A percentile compares a stretch with the other conserved stretches of the same genome.
Evolutionary conservation across 2,888 invertebrate genomes (phyloP).

Genomic region (Fragum fragum): DNA sequence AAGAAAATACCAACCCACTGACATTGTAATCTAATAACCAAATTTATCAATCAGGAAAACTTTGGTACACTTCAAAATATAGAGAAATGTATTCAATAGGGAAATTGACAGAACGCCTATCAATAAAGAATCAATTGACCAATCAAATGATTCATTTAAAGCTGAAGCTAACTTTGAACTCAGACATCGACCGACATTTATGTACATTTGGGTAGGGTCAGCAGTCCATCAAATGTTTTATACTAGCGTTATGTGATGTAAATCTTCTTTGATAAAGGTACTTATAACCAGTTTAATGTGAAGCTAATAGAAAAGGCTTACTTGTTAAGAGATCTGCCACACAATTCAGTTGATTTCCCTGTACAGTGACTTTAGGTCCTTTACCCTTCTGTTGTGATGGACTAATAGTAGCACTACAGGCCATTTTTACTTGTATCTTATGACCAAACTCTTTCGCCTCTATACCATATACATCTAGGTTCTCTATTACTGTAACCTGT

Average conservation of each 20-base stretch:
- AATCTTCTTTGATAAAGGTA: neutral
- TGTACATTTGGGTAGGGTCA: neutral
- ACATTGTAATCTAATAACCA: too few species aligned
- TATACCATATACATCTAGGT: conserved; percentile 95
- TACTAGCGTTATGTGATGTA: neutral
- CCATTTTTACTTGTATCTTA: conserved; percentile 94
- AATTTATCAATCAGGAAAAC: too few species aligned
- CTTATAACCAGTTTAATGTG: neutral
- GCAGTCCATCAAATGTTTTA: neutral
- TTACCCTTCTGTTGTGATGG: conserved; percentile 91
- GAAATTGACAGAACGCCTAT: neutral
- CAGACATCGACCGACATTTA: too few species aligned
- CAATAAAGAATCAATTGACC: too few species aligned
- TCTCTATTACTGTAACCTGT: conserved; percentile 95
- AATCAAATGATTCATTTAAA: too few species aligned
- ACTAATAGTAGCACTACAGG: conserved; percentile 94
- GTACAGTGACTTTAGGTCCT: conserved; percentile 92
- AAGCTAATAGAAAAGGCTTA: conserved; percentile 73
- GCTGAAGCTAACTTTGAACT: too few species aligned
- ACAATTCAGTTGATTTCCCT: conserved; percentile 94
- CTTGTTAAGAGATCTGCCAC: conserved; percentile 89
- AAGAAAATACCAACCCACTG: too few species aligned
- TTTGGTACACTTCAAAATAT: too few species aligned
- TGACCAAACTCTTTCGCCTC: conserved; percentile 93
- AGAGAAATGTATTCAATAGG: too few species aligned